Conservation (phyloP, 2,888 invertebrate species). For the Drosophila percnosoma region DNA sequence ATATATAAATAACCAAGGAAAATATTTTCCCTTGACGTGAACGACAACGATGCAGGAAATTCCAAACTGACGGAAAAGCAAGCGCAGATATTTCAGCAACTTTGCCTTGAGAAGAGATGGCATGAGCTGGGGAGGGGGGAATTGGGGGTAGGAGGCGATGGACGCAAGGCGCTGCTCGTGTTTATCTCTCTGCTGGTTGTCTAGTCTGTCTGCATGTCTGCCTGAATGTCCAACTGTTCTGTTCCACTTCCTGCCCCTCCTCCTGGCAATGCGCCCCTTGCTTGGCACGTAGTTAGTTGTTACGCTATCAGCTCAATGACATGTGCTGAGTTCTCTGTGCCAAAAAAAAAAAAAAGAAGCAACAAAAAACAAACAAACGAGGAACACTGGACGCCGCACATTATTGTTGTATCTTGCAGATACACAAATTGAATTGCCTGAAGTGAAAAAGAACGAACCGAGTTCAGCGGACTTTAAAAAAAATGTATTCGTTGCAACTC, state of each 20-base stretch:
- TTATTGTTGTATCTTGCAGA: conserved; percentile 65
- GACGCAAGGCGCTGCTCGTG: conserved; percentile 24
- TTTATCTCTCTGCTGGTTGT: conserved; percentile 48
- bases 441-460: conserved; percentile 38
- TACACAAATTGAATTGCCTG: conserved; percentile 54
- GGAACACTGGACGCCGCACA: conserved; percentile 56
- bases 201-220: conserved; percentile 12
- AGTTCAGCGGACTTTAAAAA: conserved; percentile 76
- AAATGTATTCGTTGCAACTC: conserved; percentile 57
- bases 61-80: conserved; percentile 77
- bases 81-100: conserved; percentile 73
- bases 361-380: conserved; percentile 5
- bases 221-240: conserved; percentile 23
- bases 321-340: conserved; percentile 69
- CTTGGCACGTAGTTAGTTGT: conserved; percentile 64
- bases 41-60: conserved; percentile 70
- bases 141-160: background rate
- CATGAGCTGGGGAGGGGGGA: background rate
- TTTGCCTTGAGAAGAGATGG: conserved; percentile 34
- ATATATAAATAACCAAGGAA: conserved; percentile 19
- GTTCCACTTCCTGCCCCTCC: conserved; percentile 11
- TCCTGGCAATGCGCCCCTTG: conserved; percentile 2
- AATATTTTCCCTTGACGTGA: conserved; percentile 66
- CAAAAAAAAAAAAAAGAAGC: conserved; percentile 44
- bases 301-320: conserved; percentile 69